phyloP scores from a whole-genome alignment of 2,113 vertebrate species.

The Prionailurus bengalensis region DNA sequence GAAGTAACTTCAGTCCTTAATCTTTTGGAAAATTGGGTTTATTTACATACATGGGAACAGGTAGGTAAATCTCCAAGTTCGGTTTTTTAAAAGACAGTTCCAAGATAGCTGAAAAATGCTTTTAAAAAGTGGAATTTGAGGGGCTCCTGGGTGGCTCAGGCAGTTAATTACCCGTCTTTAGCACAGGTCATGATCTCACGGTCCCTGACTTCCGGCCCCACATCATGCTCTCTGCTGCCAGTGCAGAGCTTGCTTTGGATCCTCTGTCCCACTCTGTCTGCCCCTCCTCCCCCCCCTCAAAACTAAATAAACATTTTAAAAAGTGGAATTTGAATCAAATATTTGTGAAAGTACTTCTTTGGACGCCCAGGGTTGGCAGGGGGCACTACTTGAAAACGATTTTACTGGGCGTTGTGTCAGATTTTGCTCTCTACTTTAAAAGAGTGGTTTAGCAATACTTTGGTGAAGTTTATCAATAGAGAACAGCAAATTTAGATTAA shows the following conservation, averaged over 20 bases:
- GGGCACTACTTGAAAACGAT: not conserved
- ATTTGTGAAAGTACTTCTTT: not conserved
- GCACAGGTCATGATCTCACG: too few species aligned
- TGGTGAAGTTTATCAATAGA: not conserved
- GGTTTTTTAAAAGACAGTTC: not conserved
- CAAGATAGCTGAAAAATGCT: not conserved
- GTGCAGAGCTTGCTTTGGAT: too few species aligned
- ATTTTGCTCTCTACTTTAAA: not conserved
- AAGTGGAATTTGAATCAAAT: conserved; percentile 35
- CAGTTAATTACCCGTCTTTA: too few species aligned
- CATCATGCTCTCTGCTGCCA: too few species aligned
- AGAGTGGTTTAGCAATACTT: not conserved
- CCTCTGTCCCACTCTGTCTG: too few species aligned
- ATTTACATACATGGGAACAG: not conserved
- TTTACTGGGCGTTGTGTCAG: not conserved
- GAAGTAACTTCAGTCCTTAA: not conserved
- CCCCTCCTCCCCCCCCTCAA: too few species aligned
- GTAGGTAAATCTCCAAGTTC: not conserved
- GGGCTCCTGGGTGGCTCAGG: too few species aligned
- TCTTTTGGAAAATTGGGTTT: not conserved
- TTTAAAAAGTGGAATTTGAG: conserved; percentile 19
- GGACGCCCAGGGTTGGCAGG: not conserved
- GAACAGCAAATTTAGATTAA: not conserved
- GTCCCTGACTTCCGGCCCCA: too few species aligned
- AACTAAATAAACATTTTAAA: not conserved